Evolutionary conservation across 2,113 vertebrate genomes (phyloP).

Genomic region (Podilymbus podiceps): DNA sequence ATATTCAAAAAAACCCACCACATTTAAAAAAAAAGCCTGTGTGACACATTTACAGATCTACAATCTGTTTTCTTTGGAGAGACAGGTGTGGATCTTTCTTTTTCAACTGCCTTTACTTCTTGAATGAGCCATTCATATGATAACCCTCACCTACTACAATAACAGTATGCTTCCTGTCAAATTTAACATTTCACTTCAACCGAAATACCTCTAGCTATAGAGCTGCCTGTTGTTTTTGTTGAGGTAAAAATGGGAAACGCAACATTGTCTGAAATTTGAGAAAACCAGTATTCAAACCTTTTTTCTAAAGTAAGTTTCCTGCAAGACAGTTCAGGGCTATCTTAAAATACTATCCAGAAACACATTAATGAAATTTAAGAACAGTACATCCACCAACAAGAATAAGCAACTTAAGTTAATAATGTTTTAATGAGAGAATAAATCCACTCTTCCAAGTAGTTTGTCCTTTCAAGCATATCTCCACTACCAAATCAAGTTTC

Average conservation of each 20-base stretch:
- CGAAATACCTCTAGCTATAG: background rate
- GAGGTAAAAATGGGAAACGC: too few species aligned
- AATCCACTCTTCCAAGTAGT: background rate
- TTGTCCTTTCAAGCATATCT: background rate
- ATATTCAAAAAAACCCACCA: background rate
- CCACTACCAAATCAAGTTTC: background rate
- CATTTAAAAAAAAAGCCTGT: background rate
- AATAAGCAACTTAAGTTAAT: background rate
- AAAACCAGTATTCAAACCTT: background rate
- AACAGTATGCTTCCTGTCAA: background rate
- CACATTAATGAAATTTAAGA: background rate
- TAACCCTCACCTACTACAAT: background rate
- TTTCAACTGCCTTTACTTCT: background rate
- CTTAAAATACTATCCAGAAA: background rate
- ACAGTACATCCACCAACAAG: background rate
- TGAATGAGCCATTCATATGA: background rate
- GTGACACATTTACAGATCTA: background rate
- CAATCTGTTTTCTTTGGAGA: background rate
- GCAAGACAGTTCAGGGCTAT: background rate
- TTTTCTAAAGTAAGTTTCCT: background rate
- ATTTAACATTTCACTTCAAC: background rate
- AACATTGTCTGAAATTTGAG: background rate
- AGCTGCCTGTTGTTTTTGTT: too few species aligned
- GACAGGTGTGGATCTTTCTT: background rate
- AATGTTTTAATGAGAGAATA: background rate